Evolutionary conservation across 2,888 invertebrate genomes (phyloP).

Genomic region (Gisinianus flammeolus): DNA sequence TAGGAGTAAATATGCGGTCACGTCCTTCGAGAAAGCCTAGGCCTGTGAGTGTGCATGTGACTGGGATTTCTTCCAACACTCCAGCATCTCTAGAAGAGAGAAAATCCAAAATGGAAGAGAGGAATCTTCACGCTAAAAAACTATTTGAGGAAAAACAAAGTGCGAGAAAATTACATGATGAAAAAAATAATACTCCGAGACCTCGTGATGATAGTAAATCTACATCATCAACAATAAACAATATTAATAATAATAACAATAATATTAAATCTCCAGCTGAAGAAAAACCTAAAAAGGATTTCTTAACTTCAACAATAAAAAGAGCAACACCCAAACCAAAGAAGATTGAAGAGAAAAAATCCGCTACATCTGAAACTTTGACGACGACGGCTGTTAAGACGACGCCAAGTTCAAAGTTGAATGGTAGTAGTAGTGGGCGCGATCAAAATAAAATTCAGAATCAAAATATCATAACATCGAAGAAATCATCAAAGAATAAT

Average conservation of each 20-base stretch:
- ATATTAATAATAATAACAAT: constrained; percentile 6
- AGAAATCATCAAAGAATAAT: neutral
- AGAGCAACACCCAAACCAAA: constrained; percentile 19
- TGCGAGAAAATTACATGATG: constrained; percentile 6
- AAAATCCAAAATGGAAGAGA: constrained; percentile 2
- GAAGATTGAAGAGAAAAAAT: constrained; percentile 28
- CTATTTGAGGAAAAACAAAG: constrained; percentile 18
- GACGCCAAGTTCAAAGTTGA: neutral
- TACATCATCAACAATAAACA: neutral
- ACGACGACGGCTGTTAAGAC: too few relatives aligned
- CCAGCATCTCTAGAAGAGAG: constrained; percentile 21
- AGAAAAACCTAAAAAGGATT: constrained; percentile 8
- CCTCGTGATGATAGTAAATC: neutral
- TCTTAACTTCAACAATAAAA: neutral
- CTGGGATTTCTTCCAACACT: constrained; percentile 46
- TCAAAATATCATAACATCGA: neutral
- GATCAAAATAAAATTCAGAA: constrained; percentile 8
- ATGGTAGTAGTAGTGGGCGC: neutral
- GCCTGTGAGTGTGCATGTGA: constrained; percentile 56
- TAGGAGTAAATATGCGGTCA: constrained; percentile 46
- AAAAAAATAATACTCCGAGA: constrained; percentile 15
- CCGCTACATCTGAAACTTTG: constrained; percentile 13
- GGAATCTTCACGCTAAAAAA: constrained; percentile 9
- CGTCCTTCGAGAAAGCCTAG: constrained; percentile 51
- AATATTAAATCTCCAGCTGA: constrained; percentile 16